phyloP scores from a whole-genome alignment of 2,888 invertebrate species.

The Volucella inflata region DNA sequence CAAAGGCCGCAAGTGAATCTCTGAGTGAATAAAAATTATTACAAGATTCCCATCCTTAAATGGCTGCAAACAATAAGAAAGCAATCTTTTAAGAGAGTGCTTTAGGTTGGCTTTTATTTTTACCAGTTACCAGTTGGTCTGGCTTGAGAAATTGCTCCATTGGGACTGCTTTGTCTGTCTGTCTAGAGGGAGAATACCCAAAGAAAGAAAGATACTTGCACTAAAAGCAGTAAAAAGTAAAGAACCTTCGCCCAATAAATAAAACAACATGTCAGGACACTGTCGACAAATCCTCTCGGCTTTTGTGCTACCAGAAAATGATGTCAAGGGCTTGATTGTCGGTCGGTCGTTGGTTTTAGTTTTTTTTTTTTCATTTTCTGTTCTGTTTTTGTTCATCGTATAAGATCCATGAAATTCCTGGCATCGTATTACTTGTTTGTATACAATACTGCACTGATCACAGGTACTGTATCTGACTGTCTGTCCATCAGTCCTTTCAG shows the following conservation, averaged over 20 bases:
- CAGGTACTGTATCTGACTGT: conserved; percentile 59
- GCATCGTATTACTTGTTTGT: conserved; percentile 47
- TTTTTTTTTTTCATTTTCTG: too few species aligned
- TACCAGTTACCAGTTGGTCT: conserved; percentile 7
- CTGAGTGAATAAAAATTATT: conserved; percentile 74
- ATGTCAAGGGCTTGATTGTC: conserved; percentile 72
- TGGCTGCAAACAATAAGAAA: conserved; percentile 74
- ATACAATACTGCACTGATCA: conserved; percentile 15
- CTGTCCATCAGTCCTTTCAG: conserved; percentile 30
- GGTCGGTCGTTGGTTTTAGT: too few species aligned
- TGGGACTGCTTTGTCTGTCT: conserved; percentile 53
- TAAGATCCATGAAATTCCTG: conserved; percentile 39
- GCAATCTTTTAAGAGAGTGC: conserved; percentile 58
- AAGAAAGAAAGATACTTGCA: background rate
- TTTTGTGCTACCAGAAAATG: conserved; percentile 60
- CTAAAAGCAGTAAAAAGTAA: background rate
- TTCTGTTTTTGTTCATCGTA: background rate
- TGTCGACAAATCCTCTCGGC: conserved; percentile 66
- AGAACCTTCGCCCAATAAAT: conserved; percentile 63
- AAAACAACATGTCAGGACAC: conserved; percentile 75
- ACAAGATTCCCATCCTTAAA: conserved; percentile 70
- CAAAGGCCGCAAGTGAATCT: conserved; percentile 75
- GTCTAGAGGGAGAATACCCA: conserved; percentile 23
- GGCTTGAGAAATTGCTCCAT: conserved; percentile 62
- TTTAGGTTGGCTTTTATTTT: conserved; percentile 13